These are phyloP conservation scores for Tenthredo distinguenda DNA, from an alignment of 2,888 invertebrate species.

Conservation along the genomic window DNA sequence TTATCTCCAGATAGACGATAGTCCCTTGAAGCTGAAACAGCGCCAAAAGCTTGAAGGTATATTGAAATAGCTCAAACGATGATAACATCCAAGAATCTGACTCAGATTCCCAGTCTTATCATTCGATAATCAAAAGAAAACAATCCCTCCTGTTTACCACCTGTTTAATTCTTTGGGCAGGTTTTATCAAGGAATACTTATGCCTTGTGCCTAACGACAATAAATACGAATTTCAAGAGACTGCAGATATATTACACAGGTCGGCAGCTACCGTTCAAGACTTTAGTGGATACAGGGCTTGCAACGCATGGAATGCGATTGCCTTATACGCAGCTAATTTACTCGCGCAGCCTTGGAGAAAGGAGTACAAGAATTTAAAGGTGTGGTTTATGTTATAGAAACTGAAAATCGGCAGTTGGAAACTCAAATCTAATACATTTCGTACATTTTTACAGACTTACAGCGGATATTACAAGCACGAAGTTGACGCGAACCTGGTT, in stretches of 20 bases:
- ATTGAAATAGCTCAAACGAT: background rate
- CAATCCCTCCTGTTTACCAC: background rate
- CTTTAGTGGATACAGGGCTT: constrained; percentile 90
- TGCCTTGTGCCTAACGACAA: constrained; percentile 88
- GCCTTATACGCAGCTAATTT: constrained; percentile 93
- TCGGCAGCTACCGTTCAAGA: constrained; percentile 86
- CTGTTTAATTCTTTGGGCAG: constrained; percentile 76
- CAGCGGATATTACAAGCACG: constrained; percentile 93
- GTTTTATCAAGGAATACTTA: constrained; percentile 88
- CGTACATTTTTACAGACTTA: constrained; percentile 83
- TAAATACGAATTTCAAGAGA: constrained; percentile 89
- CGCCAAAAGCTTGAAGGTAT: constrained; percentile 89
- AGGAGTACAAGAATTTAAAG: constrained; percentile 90
- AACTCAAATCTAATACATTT: background rate
- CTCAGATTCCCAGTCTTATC: background rate
- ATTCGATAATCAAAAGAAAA: background rate
- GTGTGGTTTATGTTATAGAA: constrained; percentile 78
- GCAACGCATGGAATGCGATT: constrained; percentile 91
- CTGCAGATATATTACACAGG: constrained; percentile 86
- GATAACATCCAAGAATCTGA: background rate
- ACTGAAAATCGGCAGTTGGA: background rate
- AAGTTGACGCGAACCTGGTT: constrained; percentile 89
- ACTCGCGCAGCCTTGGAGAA: constrained; percentile 92
- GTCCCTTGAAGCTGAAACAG: constrained; percentile 87
- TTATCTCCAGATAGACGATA: constrained; percentile 90